Percentiles rank a stretch among this genome's conserved stretches.
These are phyloP conservation scores for Accipiter cooperii DNA, from an alignment of 2,113 vertebrate species.

Conservation along the genomic window DNA sequence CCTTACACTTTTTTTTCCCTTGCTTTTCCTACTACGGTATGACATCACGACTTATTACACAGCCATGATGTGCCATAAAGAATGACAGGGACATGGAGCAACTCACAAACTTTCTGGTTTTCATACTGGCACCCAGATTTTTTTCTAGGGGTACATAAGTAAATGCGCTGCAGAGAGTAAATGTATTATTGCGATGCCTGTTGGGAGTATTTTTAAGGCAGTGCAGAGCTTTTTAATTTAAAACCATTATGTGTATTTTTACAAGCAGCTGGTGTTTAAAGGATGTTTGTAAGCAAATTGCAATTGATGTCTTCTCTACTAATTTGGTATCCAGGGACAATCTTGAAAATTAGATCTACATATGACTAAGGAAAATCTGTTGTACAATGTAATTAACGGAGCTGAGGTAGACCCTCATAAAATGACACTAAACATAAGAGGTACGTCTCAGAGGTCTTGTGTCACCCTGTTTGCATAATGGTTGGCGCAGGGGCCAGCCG, in stretches of 20 bases:
- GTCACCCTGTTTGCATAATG: background rate
- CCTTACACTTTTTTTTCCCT: background rate
- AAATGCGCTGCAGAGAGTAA: background rate
- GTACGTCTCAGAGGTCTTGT: background rate
- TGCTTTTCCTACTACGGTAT: background rate
- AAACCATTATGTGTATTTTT: background rate
- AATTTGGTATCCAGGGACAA: background rate
- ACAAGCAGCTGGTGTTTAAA: constrained; percentile 38
- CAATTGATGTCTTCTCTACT: background rate
- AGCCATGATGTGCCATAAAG: background rate
- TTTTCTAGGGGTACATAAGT: background rate
- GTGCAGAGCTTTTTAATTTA: constrained; percentile 4
- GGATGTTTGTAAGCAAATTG: constrained; percentile 43
- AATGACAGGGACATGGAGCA: background rate
- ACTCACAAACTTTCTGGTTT: background rate
- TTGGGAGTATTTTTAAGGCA: background rate
- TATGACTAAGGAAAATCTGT: constrained; percentile 27
- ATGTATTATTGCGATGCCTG: background rate
- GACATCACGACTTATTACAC: background rate
- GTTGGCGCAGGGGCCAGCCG: background rate
- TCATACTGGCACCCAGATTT: background rate
- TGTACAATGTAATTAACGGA: background rate
- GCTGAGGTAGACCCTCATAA: background rate
- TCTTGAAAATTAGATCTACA: constrained; percentile 25
- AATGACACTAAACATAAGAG: background rate